These are phyloP conservation scores for Arion vulgaris DNA, from an alignment of 1,140 invertebrate species.

Conservation along the genomic window DNA sequence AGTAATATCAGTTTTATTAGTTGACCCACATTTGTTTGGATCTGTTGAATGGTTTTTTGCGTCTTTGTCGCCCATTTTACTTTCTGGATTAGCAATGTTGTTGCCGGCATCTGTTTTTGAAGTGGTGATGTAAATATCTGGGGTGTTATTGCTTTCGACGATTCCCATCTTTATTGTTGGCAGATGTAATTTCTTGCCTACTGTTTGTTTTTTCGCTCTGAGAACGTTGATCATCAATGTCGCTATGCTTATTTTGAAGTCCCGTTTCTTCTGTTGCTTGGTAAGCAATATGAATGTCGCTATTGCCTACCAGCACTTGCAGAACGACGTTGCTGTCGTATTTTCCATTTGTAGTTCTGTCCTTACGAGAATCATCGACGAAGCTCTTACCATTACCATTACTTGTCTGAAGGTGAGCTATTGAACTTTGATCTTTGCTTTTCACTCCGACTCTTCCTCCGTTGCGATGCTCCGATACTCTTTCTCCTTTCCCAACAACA, in stretches of 20 bases:
- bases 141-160: not conserved
- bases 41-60: not conserved
- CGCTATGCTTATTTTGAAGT: not conserved
- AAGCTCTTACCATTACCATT: not conserved
- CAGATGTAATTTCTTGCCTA: not conserved
- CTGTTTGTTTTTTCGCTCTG: not conserved
- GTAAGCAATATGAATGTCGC: not conserved
- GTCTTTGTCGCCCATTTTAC: constrained; percentile 5
- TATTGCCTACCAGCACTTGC: not conserved
- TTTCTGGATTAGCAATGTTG: not conserved
- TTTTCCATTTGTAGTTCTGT: not conserved
- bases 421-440: not conserved
- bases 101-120: not conserved
- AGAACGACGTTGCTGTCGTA: not conserved
- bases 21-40: not conserved
- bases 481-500: not conserved
- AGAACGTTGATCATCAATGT: not conserved
- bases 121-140: not conserved
- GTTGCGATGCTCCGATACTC: not conserved
- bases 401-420: not conserved
- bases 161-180: too few species aligned
- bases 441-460: not conserved
- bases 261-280: not conserved
- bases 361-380: not conserved
- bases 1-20: too few species aligned